Evolutionary conservation across 1,140 invertebrate species (phyloP).

Genomic region (Penaeus chinensis): DNA sequence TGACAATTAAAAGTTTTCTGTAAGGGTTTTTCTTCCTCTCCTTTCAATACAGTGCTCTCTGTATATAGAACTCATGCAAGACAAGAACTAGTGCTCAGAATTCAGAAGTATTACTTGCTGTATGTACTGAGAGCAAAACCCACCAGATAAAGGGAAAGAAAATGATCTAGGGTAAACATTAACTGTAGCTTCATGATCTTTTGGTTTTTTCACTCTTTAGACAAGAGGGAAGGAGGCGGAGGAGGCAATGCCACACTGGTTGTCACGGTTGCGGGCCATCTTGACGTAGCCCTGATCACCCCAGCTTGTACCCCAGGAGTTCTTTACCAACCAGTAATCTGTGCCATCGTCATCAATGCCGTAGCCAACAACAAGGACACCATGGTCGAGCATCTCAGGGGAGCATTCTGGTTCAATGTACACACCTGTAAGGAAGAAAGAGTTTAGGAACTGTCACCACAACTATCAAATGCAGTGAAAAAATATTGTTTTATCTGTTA

Average conservation of each 20-base stretch:
- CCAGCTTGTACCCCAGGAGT: conserved; percentile 69
- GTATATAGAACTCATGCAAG: not conserved
- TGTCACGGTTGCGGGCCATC: conserved; percentile 71
- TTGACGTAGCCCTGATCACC: conserved; percentile 72
- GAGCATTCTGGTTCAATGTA: conserved; percentile 79
- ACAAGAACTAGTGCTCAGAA: not conserved
- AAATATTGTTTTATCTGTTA: not conserved
- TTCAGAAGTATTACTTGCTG: no score
- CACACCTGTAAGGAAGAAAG: conserved; percentile 71
- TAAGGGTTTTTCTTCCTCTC: no score
- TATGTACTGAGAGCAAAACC: not conserved
- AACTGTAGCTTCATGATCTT: not conserved
- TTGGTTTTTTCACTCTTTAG: conserved; percentile 23
- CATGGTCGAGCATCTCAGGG: conserved; percentile 75
- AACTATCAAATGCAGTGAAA: not conserved
- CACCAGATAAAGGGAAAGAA: not conserved
- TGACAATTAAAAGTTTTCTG: not conserved
- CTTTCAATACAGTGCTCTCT: not conserved
- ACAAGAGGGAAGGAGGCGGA: conserved; percentile 64
- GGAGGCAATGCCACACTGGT: conserved; percentile 66
- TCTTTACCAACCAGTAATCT: conserved; percentile 75
- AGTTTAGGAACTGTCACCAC: not conserved
- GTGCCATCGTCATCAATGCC: conserved; percentile 65
- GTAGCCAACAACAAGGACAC: conserved; percentile 67
- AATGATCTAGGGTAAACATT: no score